phyloP scores from a whole-genome alignment of 2,888 invertebrate species.

The Cephus sareptanus region DNA sequence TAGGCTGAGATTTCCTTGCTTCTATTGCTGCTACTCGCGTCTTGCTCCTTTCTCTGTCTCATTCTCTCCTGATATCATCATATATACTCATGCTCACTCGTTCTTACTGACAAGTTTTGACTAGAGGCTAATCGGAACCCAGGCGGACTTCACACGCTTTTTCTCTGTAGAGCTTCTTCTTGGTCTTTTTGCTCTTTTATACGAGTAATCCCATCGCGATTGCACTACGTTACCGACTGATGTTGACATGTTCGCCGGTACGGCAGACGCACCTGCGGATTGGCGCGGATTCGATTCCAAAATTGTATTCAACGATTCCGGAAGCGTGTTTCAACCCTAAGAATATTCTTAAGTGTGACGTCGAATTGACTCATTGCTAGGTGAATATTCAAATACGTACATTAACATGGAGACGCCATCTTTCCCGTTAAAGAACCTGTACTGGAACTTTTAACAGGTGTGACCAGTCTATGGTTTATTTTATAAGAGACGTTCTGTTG shows the following conservation, averaged over 20 bases:
- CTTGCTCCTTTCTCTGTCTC: slow-evolving; percentile 23
- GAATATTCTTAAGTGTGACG: not conserved
- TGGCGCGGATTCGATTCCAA: not conserved
- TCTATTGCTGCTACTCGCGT: not conserved
- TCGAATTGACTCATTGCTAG: not conserved
- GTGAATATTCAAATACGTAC: not conserved
- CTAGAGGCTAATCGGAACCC: not conserved
- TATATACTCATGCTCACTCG: not conserved
- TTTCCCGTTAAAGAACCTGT: not conserved
- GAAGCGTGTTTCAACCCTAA: not conserved
- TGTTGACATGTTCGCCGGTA: not conserved
- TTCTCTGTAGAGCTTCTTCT: slow-evolving; percentile 6
- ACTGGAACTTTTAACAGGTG: not conserved
- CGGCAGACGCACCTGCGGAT: not conserved
- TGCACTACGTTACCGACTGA: not conserved
- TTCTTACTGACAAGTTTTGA: not conserved
- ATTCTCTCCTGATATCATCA: not conserved
- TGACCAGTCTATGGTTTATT: not conserved
- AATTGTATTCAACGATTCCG: not conserved
- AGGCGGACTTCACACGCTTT: not conserved
- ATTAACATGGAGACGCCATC: not conserved
- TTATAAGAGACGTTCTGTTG: not conserved
- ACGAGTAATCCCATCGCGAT: not conserved
- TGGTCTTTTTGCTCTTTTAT: slow-evolving; percentile 1
- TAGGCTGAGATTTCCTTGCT: slow-evolving; percentile 51